Base-by-base conservation (phyloP, 2,888 invertebrate genomes). In the Yponomeuta sedellus region DNA sequence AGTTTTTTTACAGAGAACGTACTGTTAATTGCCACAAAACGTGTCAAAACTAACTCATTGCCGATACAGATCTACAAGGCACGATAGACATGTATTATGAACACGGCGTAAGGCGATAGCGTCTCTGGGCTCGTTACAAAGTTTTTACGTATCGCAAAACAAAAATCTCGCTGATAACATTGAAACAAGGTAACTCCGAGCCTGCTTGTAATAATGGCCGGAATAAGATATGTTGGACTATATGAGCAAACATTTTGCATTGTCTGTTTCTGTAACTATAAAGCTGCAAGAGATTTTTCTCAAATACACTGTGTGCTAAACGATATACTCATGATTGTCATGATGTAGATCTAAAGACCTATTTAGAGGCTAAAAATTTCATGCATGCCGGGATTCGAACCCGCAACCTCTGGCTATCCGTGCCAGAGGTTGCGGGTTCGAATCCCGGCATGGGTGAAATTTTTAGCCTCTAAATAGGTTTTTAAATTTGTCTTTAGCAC, bases 141-240 rank as follows among this genome's bases (percentile, higher is more conserved):
- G 59, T 65, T 65, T 65, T 72, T 70, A 76, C 81, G 79, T 88
- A 89, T 89, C 88, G 78, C 76, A 77, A 75, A 75, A 83, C 82
- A 78, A 84, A 86, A 86, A 90, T 90, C 89, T 86, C 73, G 67
- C 73, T 77, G 88, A 88, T 88, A 88, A 85, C 78, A 75, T 76
- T 77, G 77, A 83, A 85, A 90, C 90, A 89, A 87, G 88, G 87
- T 87, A 88, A 88, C 86, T 89, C 85, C 83, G 77, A 81, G 78
- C 74, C 75, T 69, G 80, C 78, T 82, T 81, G 82, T 87, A 87
- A 88, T 86, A 86, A 88, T 84, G 78, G 71, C 75, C 73, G 73
- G 83, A 81, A 83, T 83, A 83, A 80, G 11, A 65, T 65, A 57
- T 56, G 25, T 52, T 52, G 44, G 44, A 52, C 16, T 12, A 25